Evolutionary conservation across 1,140 invertebrate species (phyloP), one percentile per base, ranked within the genome.

Genomic region (Caenorhabditis tropicalis): DNA sequence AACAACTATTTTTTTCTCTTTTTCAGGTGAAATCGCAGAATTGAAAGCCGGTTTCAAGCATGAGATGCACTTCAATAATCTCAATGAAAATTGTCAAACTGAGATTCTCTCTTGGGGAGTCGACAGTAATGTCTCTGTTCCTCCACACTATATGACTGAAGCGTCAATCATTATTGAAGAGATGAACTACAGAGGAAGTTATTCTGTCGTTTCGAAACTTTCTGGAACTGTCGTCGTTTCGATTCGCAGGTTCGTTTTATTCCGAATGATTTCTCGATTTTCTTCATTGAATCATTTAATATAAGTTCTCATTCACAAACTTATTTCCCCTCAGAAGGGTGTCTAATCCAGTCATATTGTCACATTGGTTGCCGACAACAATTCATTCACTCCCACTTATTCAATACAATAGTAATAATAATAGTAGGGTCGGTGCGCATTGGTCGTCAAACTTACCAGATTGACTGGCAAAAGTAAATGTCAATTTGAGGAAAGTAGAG

Each of bases 41-140:
- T 90, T 92, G 12, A 92, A 92, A 43, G 92, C 92, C 24, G 92
- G 92, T 19, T 93, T 93, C 86, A 92, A 92, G 39, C 90, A 92
- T 33, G 93, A 93, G 83, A 88, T 92, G n/a, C 90, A 89, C 39
- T 91, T 93, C 84, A 92, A 92, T 79, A 91, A 90, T 19, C 87
- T 91, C 5, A 91, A 90, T 79, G 93, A 93, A 74, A 90, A 92
- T 79, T 91, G 88, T 1, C 88, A 91, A 46, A 91, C 92, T 51
- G 91, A 92, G 86, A 87, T 87, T 15, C 89, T 93, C 33, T 91
- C 91, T 4, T 93, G 93, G 93, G 1, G 92, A 48, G 53, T 82
- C 4, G 74, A 93, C 87, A 92, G 91, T 81, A 91, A 89, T 39
- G 91, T 91, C 88, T 53, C 33, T 24, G 93, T 93, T 4, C 91